Base-by-base conservation (phyloP, 2,113 vertebrate genomes). In the Otis tarda region DNA sequence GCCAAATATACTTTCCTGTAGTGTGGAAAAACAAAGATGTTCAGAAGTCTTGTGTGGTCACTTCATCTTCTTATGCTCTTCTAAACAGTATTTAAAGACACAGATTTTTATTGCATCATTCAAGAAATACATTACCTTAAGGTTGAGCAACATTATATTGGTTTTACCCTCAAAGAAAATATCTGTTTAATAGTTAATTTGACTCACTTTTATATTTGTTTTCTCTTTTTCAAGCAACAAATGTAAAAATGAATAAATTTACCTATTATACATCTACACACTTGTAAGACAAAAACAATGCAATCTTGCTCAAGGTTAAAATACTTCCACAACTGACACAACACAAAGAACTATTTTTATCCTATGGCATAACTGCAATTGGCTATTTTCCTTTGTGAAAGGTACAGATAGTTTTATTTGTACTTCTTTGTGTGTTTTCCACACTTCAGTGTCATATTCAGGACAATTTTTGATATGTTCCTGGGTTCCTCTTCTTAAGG, bases 161-260 rank as follows among this genome's bases (percentile, higher is more conserved):
- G 3, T 89, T 68, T 86, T 79, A 28, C 31, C n/a, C 24, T 83
- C 37, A 85, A 89, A 95, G 50, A 8, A 96, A 87, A n/a, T 87
- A 61, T 14, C 52, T 59, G 7, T 41, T 75, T 68, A 80, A 13
- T 21, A 76, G 53, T 69, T 50, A 41, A 45, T 49, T 79, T 47
- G 27, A 68, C 9, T 70, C 5, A 35, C 71, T 84, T 64, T 83
- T 86, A 47, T 68, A 23, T n/a, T 57, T 27, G 3, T 60, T 88
- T 95, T 81, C 65, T 93, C 55, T 41, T 68, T 88, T 79, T 64
- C 86, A 68, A 92, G 39, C 39, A 86, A 49, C 41, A 93, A 78
- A 49, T 33, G 7, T 39, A 63, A 85, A 75, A 59, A 59, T n/a
- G 0, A 74, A 63, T 49, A 50, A 69, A 61, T 16, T 64, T 61